Evolutionary conservation across 2,888 invertebrate species (phyloP), one percentile per base, ranked within the genome.

Genomic region (Zaprionus obscuricornis): DNA sequence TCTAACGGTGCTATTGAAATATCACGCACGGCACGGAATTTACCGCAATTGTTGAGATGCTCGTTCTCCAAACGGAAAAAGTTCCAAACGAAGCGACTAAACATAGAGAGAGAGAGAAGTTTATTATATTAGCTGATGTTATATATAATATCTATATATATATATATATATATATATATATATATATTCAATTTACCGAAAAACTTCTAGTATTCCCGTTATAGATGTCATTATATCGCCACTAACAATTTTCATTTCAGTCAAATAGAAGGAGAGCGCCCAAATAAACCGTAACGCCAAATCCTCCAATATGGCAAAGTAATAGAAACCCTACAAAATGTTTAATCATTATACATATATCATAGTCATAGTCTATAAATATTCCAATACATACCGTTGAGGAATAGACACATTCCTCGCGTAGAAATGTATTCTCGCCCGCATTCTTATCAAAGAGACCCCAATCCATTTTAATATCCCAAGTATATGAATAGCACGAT

Each of bases 391-490:
- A 92, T 90, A 97, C 97, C 89, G 95, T 94, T 16, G 96, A 95
- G 11, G 97, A 96, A 88, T 98, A 98, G 6, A 98, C 98, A 56
- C 98, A 95, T 92, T 98, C 98, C 88, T 98, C 98, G 31, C 98
- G 92, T 1, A 98, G 92, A 89, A 98, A 95, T 88, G 93, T 94
- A 92, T 98, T 97, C 91, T 98, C 97, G 0, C 96, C 96, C 1
- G 97, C 95, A 74, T 96, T 96, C 51, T 94, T 93, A 87, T 98
- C 98, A 86, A 99, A 94, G 51, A 99, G 92, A 0, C 98, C 98
- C 99, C 99, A 99, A 92, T 99, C 99, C 96, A 99, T 97, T 91
- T 96, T 97, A 24, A 99, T 95, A 90, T 99, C 99, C 99, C 99
- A 99, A 1, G 96, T 95, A 90, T 98, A 97, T 0, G 98, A 97